Evolutionary conservation across 2,797 vertebrate species (phyloP).

Genomic region (Peromyscus nudipes): DNA sequence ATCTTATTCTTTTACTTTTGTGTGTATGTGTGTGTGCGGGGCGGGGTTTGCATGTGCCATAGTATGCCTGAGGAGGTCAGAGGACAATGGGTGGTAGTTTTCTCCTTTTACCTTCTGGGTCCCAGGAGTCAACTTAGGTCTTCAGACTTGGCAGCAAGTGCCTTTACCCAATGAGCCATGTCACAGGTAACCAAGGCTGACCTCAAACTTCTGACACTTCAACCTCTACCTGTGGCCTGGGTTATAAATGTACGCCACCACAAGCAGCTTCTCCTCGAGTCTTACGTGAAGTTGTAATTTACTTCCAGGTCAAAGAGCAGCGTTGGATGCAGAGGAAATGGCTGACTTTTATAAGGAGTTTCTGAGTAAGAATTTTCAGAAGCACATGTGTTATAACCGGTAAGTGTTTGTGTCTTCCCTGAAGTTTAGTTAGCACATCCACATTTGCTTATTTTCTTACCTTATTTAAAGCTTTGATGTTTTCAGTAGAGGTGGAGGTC

Average conservation of each 20-base stretch:
- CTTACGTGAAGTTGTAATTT: constrained; percentile 51
- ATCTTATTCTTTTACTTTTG: background rate
- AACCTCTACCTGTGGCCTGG: background rate
- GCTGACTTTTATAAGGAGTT: constrained; percentile 97
- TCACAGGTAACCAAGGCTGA: background rate
- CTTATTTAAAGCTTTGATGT: background rate
- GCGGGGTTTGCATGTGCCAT: rapidly evolving
- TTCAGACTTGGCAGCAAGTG: background rate
- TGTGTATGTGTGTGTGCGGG: too few species aligned
- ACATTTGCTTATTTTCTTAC: background rate
- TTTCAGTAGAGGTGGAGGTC: background rate
- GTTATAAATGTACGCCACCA: too few species aligned
- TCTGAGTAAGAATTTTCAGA: constrained; percentile 93
- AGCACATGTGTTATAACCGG: constrained; percentile 96
- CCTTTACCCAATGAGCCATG: background rate
- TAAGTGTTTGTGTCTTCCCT: constrained; percentile 81
- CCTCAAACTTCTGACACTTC: background rate
- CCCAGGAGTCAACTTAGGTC: background rate
- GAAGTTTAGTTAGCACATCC: background rate
- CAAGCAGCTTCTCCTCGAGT: background rate
- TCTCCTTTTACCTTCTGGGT: background rate
- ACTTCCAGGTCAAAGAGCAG: constrained; percentile 91
- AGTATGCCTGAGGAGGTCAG: background rate
- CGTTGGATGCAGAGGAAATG: constrained; percentile 95
- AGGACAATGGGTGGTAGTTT: too few species aligned